These are phyloP conservation scores for Campoletis raptor DNA, from an alignment of 2,888 invertebrate species.

Conservation along the genomic window DNA sequence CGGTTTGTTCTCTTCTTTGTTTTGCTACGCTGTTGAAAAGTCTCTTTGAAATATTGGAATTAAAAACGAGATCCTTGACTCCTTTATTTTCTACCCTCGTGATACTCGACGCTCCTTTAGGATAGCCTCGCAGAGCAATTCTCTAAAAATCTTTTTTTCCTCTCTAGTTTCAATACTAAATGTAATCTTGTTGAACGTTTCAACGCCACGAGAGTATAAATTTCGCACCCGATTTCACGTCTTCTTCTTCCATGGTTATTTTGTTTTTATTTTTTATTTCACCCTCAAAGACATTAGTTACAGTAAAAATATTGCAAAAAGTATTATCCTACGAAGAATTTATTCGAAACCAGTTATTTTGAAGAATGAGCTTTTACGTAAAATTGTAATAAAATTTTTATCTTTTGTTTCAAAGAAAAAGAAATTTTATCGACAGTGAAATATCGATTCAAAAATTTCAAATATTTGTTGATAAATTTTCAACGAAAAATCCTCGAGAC, in stretches of 20 bases:
- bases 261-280: not conserved
- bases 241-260: not conserved
- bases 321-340: not conserved
- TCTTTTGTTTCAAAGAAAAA: not conserved
- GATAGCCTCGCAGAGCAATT: not conserved
- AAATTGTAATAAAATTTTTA: not conserved
- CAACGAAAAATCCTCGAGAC: not conserved
- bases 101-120: constrained; percentile 2
- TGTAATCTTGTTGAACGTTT: constrained; percentile 49
- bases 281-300: constrained; percentile 2
- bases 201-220: constrained; percentile 27
- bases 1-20: constrained; percentile 9
- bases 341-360: not conserved
- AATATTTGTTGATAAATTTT: not conserved
- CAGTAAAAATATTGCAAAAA: constrained; percentile 10
- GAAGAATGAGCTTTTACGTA: not conserved
- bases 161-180: constrained; percentile 16
- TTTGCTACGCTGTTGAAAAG: not conserved
- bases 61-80: constrained; percentile 22
- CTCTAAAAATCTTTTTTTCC: constrained; percentile 20
- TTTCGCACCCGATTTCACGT: constrained; percentile 40
- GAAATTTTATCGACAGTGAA: not conserved
- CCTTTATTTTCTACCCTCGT: constrained; percentile 8
- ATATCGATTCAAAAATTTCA: not conserved
- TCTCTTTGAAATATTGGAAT: constrained; percentile 36